These are phyloP conservation scores for Peromyscus polionotus DNA, from an alignment of 2,113 vertebrate genomes.

Conservation along the genomic window DNA sequence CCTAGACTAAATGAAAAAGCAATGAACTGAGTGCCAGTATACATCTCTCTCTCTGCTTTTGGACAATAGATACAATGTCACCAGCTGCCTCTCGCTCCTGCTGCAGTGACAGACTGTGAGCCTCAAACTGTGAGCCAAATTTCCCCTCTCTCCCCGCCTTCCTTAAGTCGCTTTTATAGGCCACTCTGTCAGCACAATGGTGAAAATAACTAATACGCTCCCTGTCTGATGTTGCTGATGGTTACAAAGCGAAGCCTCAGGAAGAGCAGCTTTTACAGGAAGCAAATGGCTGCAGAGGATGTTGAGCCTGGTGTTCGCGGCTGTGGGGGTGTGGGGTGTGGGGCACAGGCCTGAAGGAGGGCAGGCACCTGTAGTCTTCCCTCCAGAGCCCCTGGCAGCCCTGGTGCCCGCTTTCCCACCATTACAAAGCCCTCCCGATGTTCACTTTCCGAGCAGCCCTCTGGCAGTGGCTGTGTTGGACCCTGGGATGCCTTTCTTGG, in stretches of 20 bases:
- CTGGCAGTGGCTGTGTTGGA: neutral
- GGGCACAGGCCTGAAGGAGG: neutral
- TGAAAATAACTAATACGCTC: neutral
- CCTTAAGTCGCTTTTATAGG: neutral
- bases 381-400: neutral
- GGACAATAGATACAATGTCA: neutral
- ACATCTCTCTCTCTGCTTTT: neutral
- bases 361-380: neutral
- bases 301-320: no score
- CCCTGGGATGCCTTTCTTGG: neutral
- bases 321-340: rapidly evolving
- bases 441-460: neutral
- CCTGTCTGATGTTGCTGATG: rapidly evolving
- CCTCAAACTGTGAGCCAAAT: neutral
- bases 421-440: neutral
- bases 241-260: neutral
- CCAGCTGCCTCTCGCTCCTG: neutral
- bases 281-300: neutral
- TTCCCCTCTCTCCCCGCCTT: neutral
- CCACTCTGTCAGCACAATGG: no score
- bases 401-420: no score
- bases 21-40: neutral
- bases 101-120: neutral
- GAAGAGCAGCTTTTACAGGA: neutral
- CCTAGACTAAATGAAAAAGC: neutral